These are phyloP conservation scores for Troides helena DNA, from an alignment of 2,888 invertebrate species.

Conservation along the genomic window DNA sequence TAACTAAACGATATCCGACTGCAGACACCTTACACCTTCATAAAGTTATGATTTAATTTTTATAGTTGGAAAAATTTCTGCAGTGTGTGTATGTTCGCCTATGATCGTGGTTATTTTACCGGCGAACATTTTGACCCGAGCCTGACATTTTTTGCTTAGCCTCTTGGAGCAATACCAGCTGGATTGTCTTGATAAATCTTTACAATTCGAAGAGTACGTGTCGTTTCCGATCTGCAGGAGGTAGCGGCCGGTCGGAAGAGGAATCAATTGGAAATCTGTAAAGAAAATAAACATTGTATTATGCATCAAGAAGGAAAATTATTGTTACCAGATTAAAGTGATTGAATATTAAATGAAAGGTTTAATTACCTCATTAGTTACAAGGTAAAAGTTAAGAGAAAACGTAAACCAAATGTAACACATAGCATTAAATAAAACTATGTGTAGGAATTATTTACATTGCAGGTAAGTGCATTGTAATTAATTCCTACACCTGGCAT, in stretches of 20 bases:
- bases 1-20: no score
- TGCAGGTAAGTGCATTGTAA: no score
- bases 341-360: no score
- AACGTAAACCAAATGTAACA: no score
- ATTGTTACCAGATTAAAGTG: no score
- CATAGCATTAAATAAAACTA: no score
- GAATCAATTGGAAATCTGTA: slow-evolving; percentile 35
- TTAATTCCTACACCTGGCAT: no score
- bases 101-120: slow-evolving; percentile 29
- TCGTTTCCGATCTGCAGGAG: slow-evolving; percentile 37
- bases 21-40: not conserved
- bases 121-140: slow-evolving; percentile 35
- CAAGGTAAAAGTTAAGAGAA: no score
- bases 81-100: slow-evolving; percentile 36
- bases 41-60: not conserved
- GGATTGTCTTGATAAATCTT: slow-evolving; percentile 33
- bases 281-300: not conserved
- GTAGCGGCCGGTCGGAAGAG: slow-evolving; percentile 39
- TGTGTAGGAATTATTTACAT: no score
- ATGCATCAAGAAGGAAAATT: not conserved
- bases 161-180: slow-evolving; percentile 45
- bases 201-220: slow-evolving; percentile 39
- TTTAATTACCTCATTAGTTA: no score
- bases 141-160: slow-evolving; percentile 38
- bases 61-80: not conserved